These are phyloP conservation scores for Potamarius usumacintae DNA, from an alignment of 2,113 vertebrate species.

Conservation along the genomic window DNA sequence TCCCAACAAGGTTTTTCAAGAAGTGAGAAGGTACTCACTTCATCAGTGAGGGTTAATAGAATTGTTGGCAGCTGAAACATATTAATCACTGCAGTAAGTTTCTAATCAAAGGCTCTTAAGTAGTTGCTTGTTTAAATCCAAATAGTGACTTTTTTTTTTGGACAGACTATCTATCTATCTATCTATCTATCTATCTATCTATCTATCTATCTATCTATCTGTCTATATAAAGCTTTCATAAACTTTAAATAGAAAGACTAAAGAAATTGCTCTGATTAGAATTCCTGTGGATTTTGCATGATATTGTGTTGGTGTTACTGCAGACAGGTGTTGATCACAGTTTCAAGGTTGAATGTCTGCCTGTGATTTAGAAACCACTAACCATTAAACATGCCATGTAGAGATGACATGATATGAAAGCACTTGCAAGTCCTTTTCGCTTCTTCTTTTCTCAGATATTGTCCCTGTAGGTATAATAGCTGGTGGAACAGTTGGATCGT, in stretches of 20 bases:
- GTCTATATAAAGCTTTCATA: not conserved
- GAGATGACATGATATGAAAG: not conserved
- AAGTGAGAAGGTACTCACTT: no score
- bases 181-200: no score
- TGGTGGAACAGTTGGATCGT: conserved; percentile 81
- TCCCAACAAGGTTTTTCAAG: no score
- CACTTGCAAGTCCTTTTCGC: not conserved
- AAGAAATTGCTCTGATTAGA: not conserved
- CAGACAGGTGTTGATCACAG: not conserved
- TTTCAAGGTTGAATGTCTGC: not conserved
- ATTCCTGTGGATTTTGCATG: not conserved
- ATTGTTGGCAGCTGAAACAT: no score
- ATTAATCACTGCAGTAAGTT: no score
- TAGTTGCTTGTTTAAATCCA: no score
- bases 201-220: no score
- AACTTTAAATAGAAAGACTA: not conserved
- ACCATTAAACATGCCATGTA: not conserved
- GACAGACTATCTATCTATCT: no score
- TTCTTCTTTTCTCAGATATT: conserved; percentile 73
- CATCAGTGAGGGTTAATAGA: no score
- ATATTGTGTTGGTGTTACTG: not conserved
- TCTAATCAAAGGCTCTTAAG: no score
- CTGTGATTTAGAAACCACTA: not conserved
- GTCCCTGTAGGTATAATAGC: conserved; percentile 88
- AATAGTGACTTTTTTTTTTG: no score